phyloP scores from a whole-genome alignment of 1,140 invertebrate genomes.

The Anthonomus grandis region DNA sequence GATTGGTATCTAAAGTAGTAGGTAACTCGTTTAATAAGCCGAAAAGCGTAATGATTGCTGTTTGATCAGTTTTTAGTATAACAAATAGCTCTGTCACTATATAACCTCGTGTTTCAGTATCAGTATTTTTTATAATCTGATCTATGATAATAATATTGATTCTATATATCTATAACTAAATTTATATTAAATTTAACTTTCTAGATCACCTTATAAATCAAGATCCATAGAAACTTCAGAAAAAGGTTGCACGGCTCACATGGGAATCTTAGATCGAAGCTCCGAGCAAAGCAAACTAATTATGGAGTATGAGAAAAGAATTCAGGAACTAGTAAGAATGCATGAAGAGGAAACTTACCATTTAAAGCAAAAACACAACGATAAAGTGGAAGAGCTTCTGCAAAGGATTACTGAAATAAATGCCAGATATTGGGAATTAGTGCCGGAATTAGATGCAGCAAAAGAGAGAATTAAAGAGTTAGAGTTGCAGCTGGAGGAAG shows the following conservation, averaged over 20 bases:
- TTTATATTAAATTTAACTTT: neutral
- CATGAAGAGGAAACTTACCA: conserved; percentile 69
- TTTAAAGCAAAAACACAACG: conserved; percentile 72
- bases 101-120: no score
- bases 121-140: no score
- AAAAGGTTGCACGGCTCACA: conserved; percentile 53
- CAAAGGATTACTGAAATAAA: conserved; percentile 78
- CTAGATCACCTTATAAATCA: conserved; percentile 30
- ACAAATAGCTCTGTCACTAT: no score
- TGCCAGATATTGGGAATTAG: conserved; percentile 65
- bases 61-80: no score
- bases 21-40: no score
- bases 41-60: no score
- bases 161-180: no score
- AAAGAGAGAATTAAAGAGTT: conserved; percentile 64
- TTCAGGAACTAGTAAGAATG: conserved; percentile 66
- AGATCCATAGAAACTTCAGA: conserved; percentile 53
- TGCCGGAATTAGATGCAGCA: conserved; percentile 64
- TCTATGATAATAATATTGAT: no score
- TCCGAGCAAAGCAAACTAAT: conserved; percentile 65
- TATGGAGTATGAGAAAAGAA: conserved; percentile 65
- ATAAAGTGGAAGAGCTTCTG: conserved; percentile 72
- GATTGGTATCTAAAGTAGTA: no score
- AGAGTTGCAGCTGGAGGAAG: conserved; percentile 65
- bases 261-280: conserved; percentile 50